Evolutionary conservation across 1,140 invertebrate species (phyloP), one percentile per base, ranked within the genome.

Genomic region (Thalassaphorura encarpata): DNA sequence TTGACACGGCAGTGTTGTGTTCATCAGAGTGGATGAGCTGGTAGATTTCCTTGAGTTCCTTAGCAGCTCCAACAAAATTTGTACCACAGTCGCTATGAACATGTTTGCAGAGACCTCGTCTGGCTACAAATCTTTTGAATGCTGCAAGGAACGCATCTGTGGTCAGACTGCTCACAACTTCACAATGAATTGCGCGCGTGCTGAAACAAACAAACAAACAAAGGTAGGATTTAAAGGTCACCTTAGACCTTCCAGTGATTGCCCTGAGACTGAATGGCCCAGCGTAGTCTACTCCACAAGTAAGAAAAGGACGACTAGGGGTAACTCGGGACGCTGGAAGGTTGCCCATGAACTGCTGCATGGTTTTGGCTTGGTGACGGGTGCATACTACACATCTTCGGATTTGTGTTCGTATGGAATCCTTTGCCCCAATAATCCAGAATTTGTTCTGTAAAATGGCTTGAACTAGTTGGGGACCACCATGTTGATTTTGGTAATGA

Each of bases 121-220:
- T 56, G 8, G 66, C 54, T 1, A 68, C 57, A 56, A 77, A 76
- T 33, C 73, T 52, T n/a, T 64, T 59, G 1, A 76, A 54, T 5
- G 68, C 63, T 6, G 68, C 56, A 2, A 74, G 52, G 46, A 76
- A 74, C 1, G 63, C 61, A 27, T 71, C 66, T 1, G 72, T 67
- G 1, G 68, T 61, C 5, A 75, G 51, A 54, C 70, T 62, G 0
- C 63, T 62, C 61, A 70, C 67, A 66, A 56, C 58, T 71, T 67
- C 74, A 65, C 69, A 68, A 70, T 73, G 73, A 64, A 64, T 70
- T 67, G 69, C 69, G 69, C 64, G 73, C 1, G 69, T 70, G 2
- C 56, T 43, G n/a, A 73, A 67, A 51, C 72, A 76, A 11, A 74
- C 67, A 52, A 75, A 76, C 2, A 76, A 4, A 21, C 62, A 67